phyloP scores from a whole-genome alignment of 2,113 vertebrate species.

The Halichoeres trimaculatus region DNA sequence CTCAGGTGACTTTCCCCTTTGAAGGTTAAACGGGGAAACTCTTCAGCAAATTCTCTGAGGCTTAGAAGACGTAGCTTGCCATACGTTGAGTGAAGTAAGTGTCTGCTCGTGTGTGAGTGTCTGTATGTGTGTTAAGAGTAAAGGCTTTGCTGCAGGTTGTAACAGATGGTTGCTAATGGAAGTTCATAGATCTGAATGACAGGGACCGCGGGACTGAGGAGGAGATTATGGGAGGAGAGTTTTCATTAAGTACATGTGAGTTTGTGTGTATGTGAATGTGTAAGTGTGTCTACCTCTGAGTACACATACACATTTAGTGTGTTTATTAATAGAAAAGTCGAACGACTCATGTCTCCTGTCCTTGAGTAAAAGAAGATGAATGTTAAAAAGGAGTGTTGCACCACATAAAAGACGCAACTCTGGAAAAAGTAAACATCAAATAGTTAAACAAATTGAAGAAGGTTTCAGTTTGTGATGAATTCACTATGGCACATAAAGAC shows the following conservation, averaged over 20 bases:
- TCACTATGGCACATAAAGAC: neutral
- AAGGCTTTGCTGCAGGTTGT: constrained; percentile 84
- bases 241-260: constrained; percentile 29
- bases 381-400: neutral
- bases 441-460: neutral
- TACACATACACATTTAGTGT: constrained; percentile 45
- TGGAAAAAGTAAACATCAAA: neutral
- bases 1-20: constrained; percentile 45
- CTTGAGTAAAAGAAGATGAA: constrained; percentile 13
- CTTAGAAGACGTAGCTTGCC: constrained; percentile 44
- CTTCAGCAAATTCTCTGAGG: constrained; percentile 52
- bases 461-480: neutral
- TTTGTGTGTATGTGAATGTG: constrained; percentile 25
- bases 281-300: constrained; percentile 29
- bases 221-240: constrained; percentile 61
- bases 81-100: constrained; percentile 46
- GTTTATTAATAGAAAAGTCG: constrained; percentile 18
- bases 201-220: constrained; percentile 74
- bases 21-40: constrained; percentile 69
- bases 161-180: constrained; percentile 88
- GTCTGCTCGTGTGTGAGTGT: constrained; percentile 10
- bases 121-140: constrained; percentile 47
- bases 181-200: constrained; percentile 88
- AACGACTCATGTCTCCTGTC: constrained; percentile 26
- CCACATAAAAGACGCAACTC: neutral